These are phyloP conservation scores for Plebejus melissa DNA, from an alignment of 2,888 invertebrate genomes.

Conservation along the genomic window DNA sequence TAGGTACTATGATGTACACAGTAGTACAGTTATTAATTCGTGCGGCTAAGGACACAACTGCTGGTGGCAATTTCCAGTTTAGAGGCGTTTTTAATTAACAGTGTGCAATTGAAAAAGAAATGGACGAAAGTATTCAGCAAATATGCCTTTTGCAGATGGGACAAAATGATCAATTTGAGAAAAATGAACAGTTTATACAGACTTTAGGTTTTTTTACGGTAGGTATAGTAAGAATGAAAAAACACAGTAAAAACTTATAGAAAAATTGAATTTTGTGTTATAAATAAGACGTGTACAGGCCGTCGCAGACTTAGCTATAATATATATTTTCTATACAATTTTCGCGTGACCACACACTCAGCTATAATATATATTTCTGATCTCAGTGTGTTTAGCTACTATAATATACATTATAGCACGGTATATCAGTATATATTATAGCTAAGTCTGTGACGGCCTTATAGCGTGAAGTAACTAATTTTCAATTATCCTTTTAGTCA, in stretches of 20 bases:
- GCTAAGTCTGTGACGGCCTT: too few species aligned
- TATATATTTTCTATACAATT: too few species aligned
- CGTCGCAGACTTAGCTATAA: too few species aligned
- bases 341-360: too few species aligned
- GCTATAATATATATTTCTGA: too few species aligned
- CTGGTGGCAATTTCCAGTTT: neutral
- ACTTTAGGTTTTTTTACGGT: neutral
- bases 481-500: neutral
- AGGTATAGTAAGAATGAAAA: neutral
- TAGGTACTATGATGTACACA: neutral
- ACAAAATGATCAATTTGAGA: neutral
- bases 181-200: neutral
- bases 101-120: slow-evolving; percentile 6
- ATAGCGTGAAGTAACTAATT: neutral
- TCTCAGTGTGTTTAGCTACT: too few species aligned
- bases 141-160: neutral
- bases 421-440: too few species aligned
- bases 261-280: too few species aligned
- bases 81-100: slow-evolving; percentile 12
- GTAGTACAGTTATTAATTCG: slow-evolving; percentile 11
- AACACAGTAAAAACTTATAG: too few species aligned
- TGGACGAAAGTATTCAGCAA: neutral
- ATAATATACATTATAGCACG: too few species aligned
- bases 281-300: neutral
- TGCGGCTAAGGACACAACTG: neutral